phyloP scores from a whole-genome alignment of 2,797 vertebrate species.

The Paramormyrops hopkinsi region DNA sequence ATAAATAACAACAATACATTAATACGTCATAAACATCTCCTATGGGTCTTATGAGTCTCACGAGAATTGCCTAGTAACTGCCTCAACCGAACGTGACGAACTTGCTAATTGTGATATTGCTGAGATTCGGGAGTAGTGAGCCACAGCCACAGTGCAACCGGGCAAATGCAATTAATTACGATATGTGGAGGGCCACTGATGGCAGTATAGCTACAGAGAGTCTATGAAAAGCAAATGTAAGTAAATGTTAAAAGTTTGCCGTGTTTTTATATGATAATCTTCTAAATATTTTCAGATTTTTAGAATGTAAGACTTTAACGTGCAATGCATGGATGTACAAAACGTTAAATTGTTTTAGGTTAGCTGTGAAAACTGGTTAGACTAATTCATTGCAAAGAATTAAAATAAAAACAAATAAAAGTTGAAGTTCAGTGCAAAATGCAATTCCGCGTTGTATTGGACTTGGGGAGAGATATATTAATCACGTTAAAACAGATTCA shows the following conservation, averaged over 20 bases:
- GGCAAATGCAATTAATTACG: too few relatives aligned
- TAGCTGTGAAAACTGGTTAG: not conserved
- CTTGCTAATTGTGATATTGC: too few relatives aligned
- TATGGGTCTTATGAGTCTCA: too few relatives aligned
- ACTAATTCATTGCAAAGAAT: not conserved
- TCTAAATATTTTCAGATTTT: not conserved
- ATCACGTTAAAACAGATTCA: not conserved
- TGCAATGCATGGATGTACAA: not conserved
- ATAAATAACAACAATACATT: too few relatives aligned
- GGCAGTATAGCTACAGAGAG: not conserved
- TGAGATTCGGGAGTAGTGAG: too few relatives aligned
- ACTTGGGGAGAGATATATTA: not conserved
- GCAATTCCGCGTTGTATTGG: not conserved
- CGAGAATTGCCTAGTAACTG: too few relatives aligned
- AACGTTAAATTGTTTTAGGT: not conserved
- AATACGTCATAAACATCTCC: too few relatives aligned
- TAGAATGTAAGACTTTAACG: not conserved
- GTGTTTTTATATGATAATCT: not conserved
- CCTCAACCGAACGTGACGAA: too few relatives aligned
- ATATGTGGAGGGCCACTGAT: too few relatives aligned
- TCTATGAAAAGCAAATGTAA: not conserved
- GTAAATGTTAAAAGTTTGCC: not conserved
- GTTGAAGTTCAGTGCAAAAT: not conserved
- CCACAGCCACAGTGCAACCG: too few relatives aligned
- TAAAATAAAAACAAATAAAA: not conserved